phyloP scores from a whole-genome alignment of 2,888 invertebrate species.

The Dryocosmus kuriphilus region DNA sequence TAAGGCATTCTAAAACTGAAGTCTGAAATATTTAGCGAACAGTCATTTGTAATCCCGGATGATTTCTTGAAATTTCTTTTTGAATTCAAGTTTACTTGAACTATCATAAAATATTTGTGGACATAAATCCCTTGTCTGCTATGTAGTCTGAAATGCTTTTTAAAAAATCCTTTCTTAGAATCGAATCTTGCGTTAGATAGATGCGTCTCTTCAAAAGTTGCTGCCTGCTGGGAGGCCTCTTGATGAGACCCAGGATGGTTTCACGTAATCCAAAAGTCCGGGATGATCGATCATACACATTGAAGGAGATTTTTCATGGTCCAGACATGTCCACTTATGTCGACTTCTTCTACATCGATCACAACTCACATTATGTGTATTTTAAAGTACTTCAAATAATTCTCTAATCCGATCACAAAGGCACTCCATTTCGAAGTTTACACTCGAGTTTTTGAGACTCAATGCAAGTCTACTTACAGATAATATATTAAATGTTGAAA shows the following conservation, averaged over 20 bases:
- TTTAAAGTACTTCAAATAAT: constrained; percentile 18
- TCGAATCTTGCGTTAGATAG: constrained; percentile 30
- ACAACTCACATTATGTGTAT: constrained; percentile 23
- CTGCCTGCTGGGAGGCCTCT: constrained; percentile 49
- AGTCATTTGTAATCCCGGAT: too few relatives aligned
- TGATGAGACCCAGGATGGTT: constrained; percentile 39
- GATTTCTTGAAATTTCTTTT: background rate
- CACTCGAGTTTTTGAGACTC: background rate
- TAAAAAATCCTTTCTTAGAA: constrained; percentile 31
- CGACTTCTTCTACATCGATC: constrained; percentile 37
- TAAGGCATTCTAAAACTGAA: too few relatives aligned
- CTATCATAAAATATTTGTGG: background rate
- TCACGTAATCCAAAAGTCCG: constrained; percentile 48
- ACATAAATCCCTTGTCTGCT: constrained; percentile 12
- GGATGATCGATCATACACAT: constrained; percentile 51
- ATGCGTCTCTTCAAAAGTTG: constrained; percentile 26
- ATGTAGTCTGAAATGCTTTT: constrained; percentile 7
- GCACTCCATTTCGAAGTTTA: constrained; percentile 11
- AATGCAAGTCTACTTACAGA: background rate
- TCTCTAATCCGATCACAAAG: constrained; percentile 22
- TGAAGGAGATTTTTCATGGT: constrained; percentile 48
- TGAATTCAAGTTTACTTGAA: background rate
- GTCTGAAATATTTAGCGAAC: too few relatives aligned
- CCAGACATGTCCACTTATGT: constrained; percentile 39
- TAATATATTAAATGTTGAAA: background rate